Percentiles rank a stretch among this genome's conserved stretches.
Evolutionary conservation across 2,888 invertebrate genomes (phyloP).

Genomic region (Pachydiplax longipennis): DNA sequence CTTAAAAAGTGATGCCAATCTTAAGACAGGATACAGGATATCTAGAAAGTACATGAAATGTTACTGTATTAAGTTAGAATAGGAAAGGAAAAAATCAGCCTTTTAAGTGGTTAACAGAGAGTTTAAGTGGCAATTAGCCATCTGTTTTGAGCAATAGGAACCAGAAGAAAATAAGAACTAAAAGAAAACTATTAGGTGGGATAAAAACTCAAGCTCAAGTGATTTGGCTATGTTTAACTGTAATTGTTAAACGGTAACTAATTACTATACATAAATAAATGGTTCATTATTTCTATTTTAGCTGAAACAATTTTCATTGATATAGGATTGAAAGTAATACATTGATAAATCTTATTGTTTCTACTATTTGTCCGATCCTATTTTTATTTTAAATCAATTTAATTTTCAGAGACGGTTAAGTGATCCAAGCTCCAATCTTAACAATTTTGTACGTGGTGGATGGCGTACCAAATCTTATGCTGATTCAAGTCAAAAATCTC

Average conservation of each 20-base stretch:
- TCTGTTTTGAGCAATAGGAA: no score
- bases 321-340: not conserved
- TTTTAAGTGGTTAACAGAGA: no score
- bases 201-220: no score
- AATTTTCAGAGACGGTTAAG: slow-evolving; percentile 77
- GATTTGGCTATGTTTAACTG: no score
- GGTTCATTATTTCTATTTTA: not conserved
- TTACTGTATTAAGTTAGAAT: no score
- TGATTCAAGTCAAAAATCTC: slow-evolving; percentile 66
- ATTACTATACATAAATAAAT: not conserved
- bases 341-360: not conserved
- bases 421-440: slow-evolving; percentile 91
- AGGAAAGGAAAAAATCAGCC: no score
- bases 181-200: no score
- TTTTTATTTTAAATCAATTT: not conserved
- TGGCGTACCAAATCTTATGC: slow-evolving; percentile 72
- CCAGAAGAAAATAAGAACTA: no score
- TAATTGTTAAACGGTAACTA: not conserved
- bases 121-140: no score
- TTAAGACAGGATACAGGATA: no score
- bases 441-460: slow-evolving; percentile 82
- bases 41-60: no score
- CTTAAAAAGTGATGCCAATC: no score
- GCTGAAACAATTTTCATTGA: not conserved
- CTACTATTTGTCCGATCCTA: not conserved